A percentile compares a stretch with the other conserved stretches of the same genome.
phyloP scores from a whole-genome alignment of 2,113 vertebrate species.

The Aplodontia rufa region DNA sequence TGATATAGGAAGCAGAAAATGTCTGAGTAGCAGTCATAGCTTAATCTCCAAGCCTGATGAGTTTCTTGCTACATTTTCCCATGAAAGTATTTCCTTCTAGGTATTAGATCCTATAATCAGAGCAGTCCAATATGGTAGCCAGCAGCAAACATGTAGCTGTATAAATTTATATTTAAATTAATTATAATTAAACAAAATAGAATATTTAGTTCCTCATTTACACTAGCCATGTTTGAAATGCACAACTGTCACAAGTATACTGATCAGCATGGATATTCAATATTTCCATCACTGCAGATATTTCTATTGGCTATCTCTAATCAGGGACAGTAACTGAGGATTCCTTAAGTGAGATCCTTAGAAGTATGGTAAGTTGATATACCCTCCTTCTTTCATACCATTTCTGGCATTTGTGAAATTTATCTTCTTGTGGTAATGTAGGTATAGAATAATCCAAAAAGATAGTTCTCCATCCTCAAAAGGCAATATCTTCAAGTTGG shows the following conservation, averaged over 20 bases:
- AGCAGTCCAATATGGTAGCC: neutral
- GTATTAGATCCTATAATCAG: neutral
- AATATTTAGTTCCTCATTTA: neutral
- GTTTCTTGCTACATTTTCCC: neutral
- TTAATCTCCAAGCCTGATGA: neutral
- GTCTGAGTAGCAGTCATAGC: neutral
- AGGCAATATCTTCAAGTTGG: neutral
- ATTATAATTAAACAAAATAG: neutral
- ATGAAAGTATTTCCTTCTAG: neutral
- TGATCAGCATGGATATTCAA: neutral
- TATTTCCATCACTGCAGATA: neutral
- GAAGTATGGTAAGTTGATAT: neutral
- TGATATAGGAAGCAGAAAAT: neutral
- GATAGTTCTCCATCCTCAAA: neutral
- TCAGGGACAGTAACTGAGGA: neutral
- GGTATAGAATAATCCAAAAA: neutral
- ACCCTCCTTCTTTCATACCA: neutral
- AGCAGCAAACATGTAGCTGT: neutral
- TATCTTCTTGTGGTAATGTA: neutral
- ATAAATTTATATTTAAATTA: neutral
- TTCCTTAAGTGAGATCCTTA: neutral
- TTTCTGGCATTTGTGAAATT: neutral
- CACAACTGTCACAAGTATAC: neutral
- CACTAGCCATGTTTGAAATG: neutral
- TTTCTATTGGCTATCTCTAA: neutral